A percentile compares a stretch with the other conserved stretches of the same genome.
Conservation (phyloP, 2,888 invertebrate species). For the Cabera pusaria region DNA sequence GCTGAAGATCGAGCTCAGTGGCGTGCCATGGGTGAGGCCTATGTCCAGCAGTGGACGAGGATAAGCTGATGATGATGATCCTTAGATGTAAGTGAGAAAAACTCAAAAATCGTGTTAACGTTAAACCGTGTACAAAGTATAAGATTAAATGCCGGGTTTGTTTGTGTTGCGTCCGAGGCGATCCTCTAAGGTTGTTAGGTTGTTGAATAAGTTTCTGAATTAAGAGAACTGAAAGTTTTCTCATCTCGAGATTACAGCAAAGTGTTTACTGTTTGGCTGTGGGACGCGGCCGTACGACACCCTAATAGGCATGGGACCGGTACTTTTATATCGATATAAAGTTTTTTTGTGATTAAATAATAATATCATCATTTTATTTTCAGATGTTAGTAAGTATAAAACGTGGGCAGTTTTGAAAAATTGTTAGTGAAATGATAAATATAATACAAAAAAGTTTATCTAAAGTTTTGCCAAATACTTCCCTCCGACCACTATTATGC, state of each 20-base stretch:
- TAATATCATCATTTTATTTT: conserved; percentile 11
- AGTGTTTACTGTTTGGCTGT: conserved; percentile 84
- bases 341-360: conserved; percentile 1
- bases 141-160: conserved; percentile 77
- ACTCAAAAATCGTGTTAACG: conserved; percentile 29
- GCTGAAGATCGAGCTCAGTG: too few species aligned
- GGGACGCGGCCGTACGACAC: conserved; percentile 65
- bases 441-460: too few species aligned
- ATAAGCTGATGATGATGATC: too few species aligned
- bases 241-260: conserved; percentile 84
- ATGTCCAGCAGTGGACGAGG: too few species aligned
- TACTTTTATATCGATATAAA: conserved; percentile 12
- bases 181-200: conserved; percentile 82
- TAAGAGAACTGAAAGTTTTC: conserved; percentile 85
- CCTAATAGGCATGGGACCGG: conserved; percentile 35
- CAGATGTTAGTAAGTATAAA: too few species aligned
- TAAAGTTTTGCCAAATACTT: too few species aligned
- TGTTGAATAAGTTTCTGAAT: conserved; percentile 84
- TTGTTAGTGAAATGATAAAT: too few species aligned
- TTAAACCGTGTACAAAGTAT: conserved; percentile 65
- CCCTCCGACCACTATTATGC: too few species aligned
- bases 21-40: too few species aligned
- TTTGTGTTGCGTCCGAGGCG: conserved; percentile 76
- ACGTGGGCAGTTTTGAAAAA: too few species aligned
- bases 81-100: conserved; percentile 9